Evolutionary conservation across 2,113 vertebrate species (phyloP), one percentile per base, ranked within the genome.

Genomic region (Crotalus viridis): DNA sequence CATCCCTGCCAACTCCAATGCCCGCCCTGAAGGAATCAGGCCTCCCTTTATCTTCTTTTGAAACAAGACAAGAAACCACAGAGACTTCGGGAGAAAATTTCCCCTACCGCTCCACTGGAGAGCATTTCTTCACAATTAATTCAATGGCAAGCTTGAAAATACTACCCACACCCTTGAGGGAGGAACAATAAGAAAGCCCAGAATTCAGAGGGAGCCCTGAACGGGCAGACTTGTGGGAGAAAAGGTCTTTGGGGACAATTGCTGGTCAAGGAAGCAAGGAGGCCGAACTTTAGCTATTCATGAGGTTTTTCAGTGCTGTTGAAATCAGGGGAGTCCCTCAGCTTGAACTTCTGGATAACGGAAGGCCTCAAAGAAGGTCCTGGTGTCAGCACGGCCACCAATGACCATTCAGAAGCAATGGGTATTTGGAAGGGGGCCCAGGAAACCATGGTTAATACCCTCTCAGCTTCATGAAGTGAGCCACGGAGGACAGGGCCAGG

Each of bases 11-110:
- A 85, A 87, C 51, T 89, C 51, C 48, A 10, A 19, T 43, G 56
- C 64, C 93, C 91, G 46, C 54, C 43, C 92, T 51, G 12, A 56
- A 94, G 93, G 74, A 91, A 94, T 39, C 1, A 9, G 61, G 91
- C 55, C 5, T 69, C 26, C 0, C 90, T 91, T 92, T 85, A 86
- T 21, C 74, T 39, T 85, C 5, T 4, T 46, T 54, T 59, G 15
- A 24, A 90, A 81, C 10, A 89, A 48, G 90, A 91, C 26, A 46
- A 59, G 87, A 22, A 92, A 24, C 86, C 46, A 86, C 64, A 1
- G 55, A 55, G 69, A 24, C 88, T 81, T 94, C 13, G 33, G 10
- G 28, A 5, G 55, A 4, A 46, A 81, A 52, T 17, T 61, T 81
- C 64, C n/a, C 22, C 17, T 26, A 54, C 86, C 54, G 22, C n/a